Conservation (phyloP, 1,140 invertebrate species). For the Formica exsecta region DNA sequence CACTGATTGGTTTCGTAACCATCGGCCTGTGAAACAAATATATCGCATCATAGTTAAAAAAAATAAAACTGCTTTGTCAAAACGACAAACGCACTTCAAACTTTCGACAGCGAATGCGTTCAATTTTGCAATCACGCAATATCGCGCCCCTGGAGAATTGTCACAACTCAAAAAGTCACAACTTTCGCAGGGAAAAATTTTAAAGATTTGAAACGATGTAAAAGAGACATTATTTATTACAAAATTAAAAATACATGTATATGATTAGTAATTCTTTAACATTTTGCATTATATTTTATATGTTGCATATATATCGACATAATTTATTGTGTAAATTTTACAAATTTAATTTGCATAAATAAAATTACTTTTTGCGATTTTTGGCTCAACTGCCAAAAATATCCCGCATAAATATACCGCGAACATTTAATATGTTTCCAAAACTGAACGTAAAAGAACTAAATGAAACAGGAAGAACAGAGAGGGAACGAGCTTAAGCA, state of each 20-base stretch:
- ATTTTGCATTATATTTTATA: not conserved
- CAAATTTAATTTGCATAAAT: not conserved
- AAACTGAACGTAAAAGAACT: constrained; percentile 35
- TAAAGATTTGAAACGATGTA: not conserved
- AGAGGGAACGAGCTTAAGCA: constrained; percentile 68
- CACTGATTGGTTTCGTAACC: constrained; percentile 77
- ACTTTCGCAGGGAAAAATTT: not conserved
- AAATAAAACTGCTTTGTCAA: constrained; percentile 62
- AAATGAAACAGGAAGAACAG: constrained; percentile 54
- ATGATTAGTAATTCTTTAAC: not conserved
- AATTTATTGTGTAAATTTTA: not conserved
- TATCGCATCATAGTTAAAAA: constrained; percentile 71
- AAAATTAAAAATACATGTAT: not conserved
- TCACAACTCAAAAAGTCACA: not conserved
- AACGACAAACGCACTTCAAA: constrained; percentile 58
- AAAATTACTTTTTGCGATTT: not conserved
- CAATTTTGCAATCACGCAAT: constrained; percentile 46
- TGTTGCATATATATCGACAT: no score
- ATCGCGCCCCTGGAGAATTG: not conserved
- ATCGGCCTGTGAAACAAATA: constrained; percentile 76
- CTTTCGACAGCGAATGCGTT: constrained; percentile 8
- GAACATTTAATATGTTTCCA: constrained; percentile 31
- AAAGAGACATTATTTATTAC: not conserved
- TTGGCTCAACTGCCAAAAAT: not conserved
- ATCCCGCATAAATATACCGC: not conserved